Evolutionary conservation across 2,113 vertebrate genomes (phyloP).

Genomic region (pig (Sus scrofa)): DNA sequence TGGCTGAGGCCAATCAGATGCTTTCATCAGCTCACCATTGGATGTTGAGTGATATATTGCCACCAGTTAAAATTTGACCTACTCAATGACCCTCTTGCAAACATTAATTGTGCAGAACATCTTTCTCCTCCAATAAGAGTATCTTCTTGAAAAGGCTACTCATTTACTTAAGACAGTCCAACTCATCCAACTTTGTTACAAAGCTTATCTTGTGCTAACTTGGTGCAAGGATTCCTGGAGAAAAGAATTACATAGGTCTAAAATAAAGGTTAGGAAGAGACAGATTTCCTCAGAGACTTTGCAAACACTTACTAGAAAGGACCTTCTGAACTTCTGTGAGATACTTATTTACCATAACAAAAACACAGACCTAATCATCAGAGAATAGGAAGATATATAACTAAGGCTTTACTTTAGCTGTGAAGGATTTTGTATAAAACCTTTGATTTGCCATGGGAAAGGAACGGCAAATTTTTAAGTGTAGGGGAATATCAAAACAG

Average conservation of each 20-base stretch:
- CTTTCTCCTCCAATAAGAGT: constrained; percentile 72
- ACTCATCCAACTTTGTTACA: constrained; percentile 59
- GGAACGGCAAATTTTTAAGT: constrained; percentile 35
- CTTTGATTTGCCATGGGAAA: constrained; percentile 72
- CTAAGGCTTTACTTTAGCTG: constrained; percentile 54
- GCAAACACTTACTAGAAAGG: constrained; percentile 47
- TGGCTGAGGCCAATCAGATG: constrained; percentile 50
- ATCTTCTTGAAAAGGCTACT: constrained; percentile 53
- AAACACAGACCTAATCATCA: constrained; percentile 64
- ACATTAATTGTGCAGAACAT: constrained; percentile 85
- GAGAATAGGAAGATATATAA: constrained; percentile 66
- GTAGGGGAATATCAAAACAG: constrained; percentile 38
- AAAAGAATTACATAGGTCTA: constrained; percentile 57
- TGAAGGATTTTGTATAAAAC: constrained; percentile 54
- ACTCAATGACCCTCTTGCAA: constrained; percentile 80
- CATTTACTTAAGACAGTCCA: constrained; percentile 61
- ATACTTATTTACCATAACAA: constrained; percentile 75
- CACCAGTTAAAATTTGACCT: constrained; percentile 80
- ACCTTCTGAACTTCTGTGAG: constrained; percentile 47
- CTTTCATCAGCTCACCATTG: constrained; percentile 80
- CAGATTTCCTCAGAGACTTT: constrained; percentile 34
- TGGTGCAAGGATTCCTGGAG: constrained; percentile 50
- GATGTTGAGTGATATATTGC: constrained; percentile 70
- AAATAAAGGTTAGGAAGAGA: constrained; percentile 64
- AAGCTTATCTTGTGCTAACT: constrained; percentile 67